phyloP scores from a whole-genome alignment of 1,140 invertebrate genomes.

The Caenorhabditis brenneri region DNA sequence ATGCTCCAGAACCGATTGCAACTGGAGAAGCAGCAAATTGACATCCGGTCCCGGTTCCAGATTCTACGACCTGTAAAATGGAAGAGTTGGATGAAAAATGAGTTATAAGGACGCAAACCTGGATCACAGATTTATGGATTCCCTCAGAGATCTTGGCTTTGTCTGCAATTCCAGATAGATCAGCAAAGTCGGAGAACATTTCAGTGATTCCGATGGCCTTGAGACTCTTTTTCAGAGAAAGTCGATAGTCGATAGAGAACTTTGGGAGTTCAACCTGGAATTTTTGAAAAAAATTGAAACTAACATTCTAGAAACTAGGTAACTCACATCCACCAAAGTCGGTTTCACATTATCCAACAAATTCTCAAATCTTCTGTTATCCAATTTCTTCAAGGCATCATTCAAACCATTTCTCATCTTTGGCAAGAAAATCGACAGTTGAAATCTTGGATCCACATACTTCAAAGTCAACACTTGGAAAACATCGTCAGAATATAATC shows the following conservation, averaged over 20 bases:
- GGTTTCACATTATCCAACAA: constrained; percentile 8
- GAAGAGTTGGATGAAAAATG: not conserved
- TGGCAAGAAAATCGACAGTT: not conserved
- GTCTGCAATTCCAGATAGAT: constrained; percentile 35
- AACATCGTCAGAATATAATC: not conserved
- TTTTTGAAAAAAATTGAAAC: too few relatives aligned
- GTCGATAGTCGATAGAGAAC: not conserved
- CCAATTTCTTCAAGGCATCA: not conserved
- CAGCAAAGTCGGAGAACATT: constrained; percentile 9
- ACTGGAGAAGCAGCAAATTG: not conserved
- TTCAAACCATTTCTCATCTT: not conserved
- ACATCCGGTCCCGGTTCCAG: not conserved
- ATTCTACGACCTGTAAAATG: not conserved
- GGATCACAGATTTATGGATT: not conserved
- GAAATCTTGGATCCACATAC: not conserved
- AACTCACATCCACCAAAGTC: not conserved
- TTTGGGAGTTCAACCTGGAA: constrained; percentile 27
- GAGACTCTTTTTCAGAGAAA: constrained; percentile 14
- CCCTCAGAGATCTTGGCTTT: not conserved
- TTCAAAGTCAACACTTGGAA: not conserved
- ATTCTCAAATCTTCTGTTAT: not conserved
- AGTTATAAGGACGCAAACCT: not conserved
- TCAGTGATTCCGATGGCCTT: not conserved
- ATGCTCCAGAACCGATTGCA: not conserved
- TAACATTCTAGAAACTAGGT: not conserved